Percentiles rank a stretch among this genome's conserved stretches.
phyloP scores from a whole-genome alignment of 2,888 invertebrate species.

The Baronia brevicornis region DNA sequence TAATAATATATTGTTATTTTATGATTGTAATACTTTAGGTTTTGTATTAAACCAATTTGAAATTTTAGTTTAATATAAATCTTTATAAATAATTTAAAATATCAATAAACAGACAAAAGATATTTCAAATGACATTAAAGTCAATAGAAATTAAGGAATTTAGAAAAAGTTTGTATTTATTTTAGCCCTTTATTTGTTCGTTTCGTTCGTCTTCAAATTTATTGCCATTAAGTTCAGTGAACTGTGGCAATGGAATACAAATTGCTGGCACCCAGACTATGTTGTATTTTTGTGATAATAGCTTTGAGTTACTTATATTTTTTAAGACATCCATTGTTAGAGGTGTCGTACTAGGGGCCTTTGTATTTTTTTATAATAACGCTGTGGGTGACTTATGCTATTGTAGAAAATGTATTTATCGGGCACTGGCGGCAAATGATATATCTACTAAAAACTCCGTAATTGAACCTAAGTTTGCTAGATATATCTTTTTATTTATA shows the following conservation, averaged over 20 bases:
- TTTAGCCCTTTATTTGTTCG: conserved; percentile 10
- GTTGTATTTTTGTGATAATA: conserved; percentile 11
- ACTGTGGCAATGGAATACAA: conserved; percentile 13
- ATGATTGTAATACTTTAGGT: no score
- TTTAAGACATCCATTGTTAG: conserved; percentile 3
- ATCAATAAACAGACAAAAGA: conserved; percentile 8
- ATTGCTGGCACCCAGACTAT: conserved; percentile 16
- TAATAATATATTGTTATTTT: no score
- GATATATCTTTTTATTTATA: no score
- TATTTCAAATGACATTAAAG: conserved; percentile 4
- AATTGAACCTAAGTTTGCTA: no score
- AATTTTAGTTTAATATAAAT: no score
- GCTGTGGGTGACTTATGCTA: neutral
- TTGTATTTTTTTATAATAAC: conserved; percentile 4
- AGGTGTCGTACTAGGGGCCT: neutral
- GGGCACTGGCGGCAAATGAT: conserved; percentile 8
- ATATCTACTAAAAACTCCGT: no score
- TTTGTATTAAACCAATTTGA: no score
- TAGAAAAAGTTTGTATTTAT: conserved; percentile 14
- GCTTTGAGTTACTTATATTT: conserved; percentile 3
- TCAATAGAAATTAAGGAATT: conserved; percentile 12
- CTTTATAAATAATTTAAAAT: conserved; percentile 4
- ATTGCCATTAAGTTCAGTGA: conserved; percentile 14
- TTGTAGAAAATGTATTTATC: conserved; percentile 3
- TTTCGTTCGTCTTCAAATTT: conserved; percentile 14